Evolutionary conservation across 37 sponge, comb jelly and placozoan species (phyloP), one percentile per base, ranked within the genome.

Genomic region (Beroe forskalii): DNA sequence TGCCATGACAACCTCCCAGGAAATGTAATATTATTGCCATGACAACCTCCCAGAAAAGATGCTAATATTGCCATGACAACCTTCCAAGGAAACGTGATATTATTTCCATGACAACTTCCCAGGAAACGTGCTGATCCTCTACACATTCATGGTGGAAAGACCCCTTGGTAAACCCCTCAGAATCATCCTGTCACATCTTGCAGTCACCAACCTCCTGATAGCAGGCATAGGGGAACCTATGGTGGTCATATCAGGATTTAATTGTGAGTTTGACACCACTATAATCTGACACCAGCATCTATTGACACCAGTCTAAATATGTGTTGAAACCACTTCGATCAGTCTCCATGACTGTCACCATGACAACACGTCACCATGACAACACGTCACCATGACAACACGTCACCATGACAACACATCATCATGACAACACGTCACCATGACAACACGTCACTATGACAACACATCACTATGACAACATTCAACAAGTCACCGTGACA

Each of bases 231-330:
- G 86, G 31, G 86, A 80, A 43, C 86, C 86, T 1, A 80, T 80
- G 86, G 86, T 80, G 25, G 86, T 80, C 30, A 80, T 80, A 42
- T 80, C 86, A 0, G 86, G 86, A 80, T 80, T 44, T 23, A 44
- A 41, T 25, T 24, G 86, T 80, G 48, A 80, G 86, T 72, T 8
- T 4, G 14, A 24, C 67, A n/a, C n/a, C n/a, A n/a, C n/a, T n/a
- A n/a, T n/a, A n/a, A n/a, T n/a, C n/a, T n/a, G n/a, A n/a, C n/a
- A n/a, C n/a, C n/a, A n/a, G n/a, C n/a, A n/a, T n/a, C n/a, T n/a
- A n/a, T n/a, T n/a, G n/a, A n/a, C n/a, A n/a, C n/a, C n/a, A n/a
- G n/a, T n/a, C n/a, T n/a, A n/a, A n/a, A n/a, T n/a, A n/a, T n/a
- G n/a, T n/a, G n/a, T n/a, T n/a, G n/a, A n/a, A n/a, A n/a, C n/a